A percentile compares a stretch with the other conserved stretches of the same genome.
Conservation (phyloP, 2,888 invertebrate genomes). For the Leucophora obtusa region DNA sequence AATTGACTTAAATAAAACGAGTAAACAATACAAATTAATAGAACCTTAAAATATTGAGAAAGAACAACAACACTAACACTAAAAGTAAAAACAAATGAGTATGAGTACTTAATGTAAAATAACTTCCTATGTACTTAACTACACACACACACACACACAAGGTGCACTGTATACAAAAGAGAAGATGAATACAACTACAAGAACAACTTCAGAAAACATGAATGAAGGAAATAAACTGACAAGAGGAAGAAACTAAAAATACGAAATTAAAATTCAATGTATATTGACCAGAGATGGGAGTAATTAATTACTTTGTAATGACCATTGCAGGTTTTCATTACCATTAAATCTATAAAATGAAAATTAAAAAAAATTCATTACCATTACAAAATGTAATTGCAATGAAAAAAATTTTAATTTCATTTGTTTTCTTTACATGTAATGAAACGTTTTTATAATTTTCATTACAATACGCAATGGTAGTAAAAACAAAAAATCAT, state of each 20-base stretch:
- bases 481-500: too few relatives aligned
- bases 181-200: not conserved
- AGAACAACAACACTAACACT: slow-evolving; percentile 24
- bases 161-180: too few relatives aligned
- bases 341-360: too few relatives aligned
- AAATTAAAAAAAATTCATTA: too few relatives aligned
- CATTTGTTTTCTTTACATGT: too few relatives aligned
- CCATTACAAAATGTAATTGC: too few relatives aligned
- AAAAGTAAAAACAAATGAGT: slow-evolving; percentile 21
- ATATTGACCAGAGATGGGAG: too few relatives aligned
- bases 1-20: slow-evolving; percentile 53
- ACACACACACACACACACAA: not conserved
- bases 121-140: slow-evolving; percentile 39
- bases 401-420: too few relatives aligned
- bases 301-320: too few relatives aligned
- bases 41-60: slow-evolving; percentile 45
- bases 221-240: not conserved
- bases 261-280: slow-evolving; percentile 37
- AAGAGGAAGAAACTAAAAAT: not conserved
- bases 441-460: too few relatives aligned
- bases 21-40: slow-evolving; percentile 55
- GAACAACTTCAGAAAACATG: slow-evolving; percentile 10
- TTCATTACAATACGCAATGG: too few relatives aligned
- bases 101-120: slow-evolving; percentile 44
- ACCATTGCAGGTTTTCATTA: too few relatives aligned